These are phyloP conservation scores for Drosophila repleta DNA, from an alignment of 1,140 invertebrate species.

Conservation along the genomic window DNA sequence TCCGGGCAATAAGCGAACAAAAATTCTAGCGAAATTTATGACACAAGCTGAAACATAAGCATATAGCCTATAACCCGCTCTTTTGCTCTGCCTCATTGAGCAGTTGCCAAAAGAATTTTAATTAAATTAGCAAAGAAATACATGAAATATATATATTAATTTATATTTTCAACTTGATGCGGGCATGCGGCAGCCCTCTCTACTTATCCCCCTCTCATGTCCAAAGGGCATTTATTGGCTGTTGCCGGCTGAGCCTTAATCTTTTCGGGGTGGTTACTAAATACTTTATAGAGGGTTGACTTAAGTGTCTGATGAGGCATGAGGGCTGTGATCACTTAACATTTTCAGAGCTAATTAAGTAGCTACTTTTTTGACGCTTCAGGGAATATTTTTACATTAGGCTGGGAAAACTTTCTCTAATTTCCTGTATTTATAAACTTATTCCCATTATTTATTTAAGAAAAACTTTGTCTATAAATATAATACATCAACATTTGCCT, in stretches of 20 bases:
- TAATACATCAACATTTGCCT: too few species aligned
- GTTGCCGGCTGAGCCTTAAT: not conserved
- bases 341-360: not conserved
- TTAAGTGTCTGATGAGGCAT: conserved; percentile 11
- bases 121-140: conserved; percentile 59
- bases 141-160: conserved; percentile 15
- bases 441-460: too few species aligned
- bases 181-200: conserved; percentile 28
- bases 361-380: too few species aligned
- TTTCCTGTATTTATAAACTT: too few species aligned
- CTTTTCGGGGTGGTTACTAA: not conserved
- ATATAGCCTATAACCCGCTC: not conserved
- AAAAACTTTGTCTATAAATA: too few species aligned
- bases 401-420: too few species aligned
- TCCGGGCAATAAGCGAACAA: conserved; percentile 58
- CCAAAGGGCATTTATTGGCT: not conserved
- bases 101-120: conserved; percentile 77
- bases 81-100: conserved; percentile 49
- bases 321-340: conserved; percentile 21
- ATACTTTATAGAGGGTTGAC: not conserved
- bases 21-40: conserved; percentile 41
- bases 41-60: conserved; percentile 21
- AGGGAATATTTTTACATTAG: too few species aligned
- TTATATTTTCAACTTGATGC: conserved; percentile 32
- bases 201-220: not conserved